These are phyloP conservation scores for Nyctereutes procyonoides DNA, from an alignment of 2,113 vertebrate genomes.

Conservation along the genomic window DNA sequence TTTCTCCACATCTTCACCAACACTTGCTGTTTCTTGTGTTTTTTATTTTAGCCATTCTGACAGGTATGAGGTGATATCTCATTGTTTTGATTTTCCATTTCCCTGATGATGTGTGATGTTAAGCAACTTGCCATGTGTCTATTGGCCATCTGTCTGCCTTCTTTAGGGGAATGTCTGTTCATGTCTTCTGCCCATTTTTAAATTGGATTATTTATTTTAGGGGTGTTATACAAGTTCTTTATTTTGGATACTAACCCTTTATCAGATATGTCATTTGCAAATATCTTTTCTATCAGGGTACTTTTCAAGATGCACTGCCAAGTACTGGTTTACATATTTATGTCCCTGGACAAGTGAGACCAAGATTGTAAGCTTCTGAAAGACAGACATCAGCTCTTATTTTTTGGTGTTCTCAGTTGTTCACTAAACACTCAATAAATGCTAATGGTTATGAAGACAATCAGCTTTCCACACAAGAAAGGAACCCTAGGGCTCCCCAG, in stretches of 20 bases:
- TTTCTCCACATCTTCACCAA: not conserved
- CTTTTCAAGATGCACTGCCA: not conserved
- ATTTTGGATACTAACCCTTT: not conserved
- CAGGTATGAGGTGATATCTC: not conserved
- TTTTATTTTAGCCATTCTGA: not conserved
- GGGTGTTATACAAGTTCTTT: not conserved
- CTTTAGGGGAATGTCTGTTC: not conserved
- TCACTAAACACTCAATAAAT: slow-evolving; percentile 65
- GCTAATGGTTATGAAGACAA: slow-evolving; percentile 33
- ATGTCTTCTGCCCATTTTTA: not conserved
- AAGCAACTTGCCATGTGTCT: not conserved
- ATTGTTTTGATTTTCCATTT: not conserved
- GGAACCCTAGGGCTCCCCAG: not conserved
- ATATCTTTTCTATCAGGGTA: not conserved
- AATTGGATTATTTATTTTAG: not conserved
- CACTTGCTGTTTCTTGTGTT: not conserved
- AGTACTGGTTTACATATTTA: not conserved
- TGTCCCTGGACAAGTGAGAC: slow-evolving; percentile 36
- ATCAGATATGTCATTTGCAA: not conserved
- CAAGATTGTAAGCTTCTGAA: not conserved
- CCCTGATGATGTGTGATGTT: not conserved
- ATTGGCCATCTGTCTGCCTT: not conserved
- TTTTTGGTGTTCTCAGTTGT: slow-evolving; percentile 47
- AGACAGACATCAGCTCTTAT: not conserved
- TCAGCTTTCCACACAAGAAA: slow-evolving; percentile 32